These are phyloP conservation scores for Octopus bimaculoides DNA, from an alignment of 1,140 invertebrate genomes.

Conservation along the genomic window DNA sequence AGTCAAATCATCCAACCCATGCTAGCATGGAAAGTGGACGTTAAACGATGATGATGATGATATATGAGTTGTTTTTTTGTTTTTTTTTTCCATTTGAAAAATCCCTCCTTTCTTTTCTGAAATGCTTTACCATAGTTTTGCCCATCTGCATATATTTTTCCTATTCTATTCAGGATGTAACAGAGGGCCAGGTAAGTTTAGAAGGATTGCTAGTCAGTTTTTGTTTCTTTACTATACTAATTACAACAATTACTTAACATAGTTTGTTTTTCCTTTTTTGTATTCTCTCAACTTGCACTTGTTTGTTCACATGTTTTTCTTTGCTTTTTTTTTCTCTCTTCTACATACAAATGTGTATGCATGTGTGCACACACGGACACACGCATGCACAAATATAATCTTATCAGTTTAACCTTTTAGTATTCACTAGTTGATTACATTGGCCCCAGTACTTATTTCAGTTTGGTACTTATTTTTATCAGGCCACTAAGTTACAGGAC, in stretches of 20 bases:
- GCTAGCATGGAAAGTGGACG: no score
- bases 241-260: neutral
- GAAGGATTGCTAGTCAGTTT: neutral
- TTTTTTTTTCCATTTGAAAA: no score
- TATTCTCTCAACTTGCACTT: neutral
- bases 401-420: neutral
- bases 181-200: constrained; percentile 1
- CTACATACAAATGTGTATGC: neutral
- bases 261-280: neutral
- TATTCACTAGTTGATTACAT: no score
- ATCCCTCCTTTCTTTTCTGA: no score
- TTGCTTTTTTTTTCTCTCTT: neutral
- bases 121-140: no score
- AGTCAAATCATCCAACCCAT: no score
- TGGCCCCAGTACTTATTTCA: no score
- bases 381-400: neutral
- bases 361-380: neutral
- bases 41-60: no score
- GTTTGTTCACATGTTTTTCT: neutral
- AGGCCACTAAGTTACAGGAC: no score
- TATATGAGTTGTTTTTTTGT: no score
- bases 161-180: neutral
- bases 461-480: no score
- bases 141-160: no score
- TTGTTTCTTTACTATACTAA: neutral